These are phyloP conservation scores for Eulithis prunata DNA, from an alignment of 2,888 invertebrate genomes.

Conservation along the genomic window DNA sequence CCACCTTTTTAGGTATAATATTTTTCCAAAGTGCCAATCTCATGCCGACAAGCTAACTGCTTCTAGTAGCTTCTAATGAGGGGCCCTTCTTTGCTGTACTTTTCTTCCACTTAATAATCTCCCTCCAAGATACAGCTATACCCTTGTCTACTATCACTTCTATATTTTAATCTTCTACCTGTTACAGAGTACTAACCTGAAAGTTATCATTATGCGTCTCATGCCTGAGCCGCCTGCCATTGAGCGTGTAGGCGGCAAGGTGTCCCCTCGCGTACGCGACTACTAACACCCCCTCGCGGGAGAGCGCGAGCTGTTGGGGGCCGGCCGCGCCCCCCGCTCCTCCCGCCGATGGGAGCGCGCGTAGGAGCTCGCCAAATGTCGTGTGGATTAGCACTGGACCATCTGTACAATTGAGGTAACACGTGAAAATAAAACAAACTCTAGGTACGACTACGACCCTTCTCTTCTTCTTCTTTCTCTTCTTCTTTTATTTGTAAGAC, in stretches of 20 bases:
- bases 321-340: conserved; percentile 71
- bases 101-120: too few relatives aligned
- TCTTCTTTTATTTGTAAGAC: too few relatives aligned
- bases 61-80: too few relatives aligned
- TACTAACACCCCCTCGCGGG: conserved; percentile 97
- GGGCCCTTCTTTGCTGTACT: too few relatives aligned
- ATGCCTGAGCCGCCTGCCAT: conserved; percentile 94
- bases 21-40: too few relatives aligned
- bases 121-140: too few relatives aligned
- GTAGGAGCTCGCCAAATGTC: conserved; percentile 97
- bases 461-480: too few relatives aligned
- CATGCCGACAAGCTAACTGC: too few relatives aligned
- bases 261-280: conserved; percentile 97
- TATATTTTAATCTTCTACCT: too few relatives aligned
- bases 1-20: conserved; percentile 50
- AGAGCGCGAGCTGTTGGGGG: conserved; percentile 96
- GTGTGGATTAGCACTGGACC: conserved; percentile 99
- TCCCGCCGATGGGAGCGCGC: conserved; percentile 87
- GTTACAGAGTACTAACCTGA: conserved; percentile 85
- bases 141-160: too few relatives aligned
- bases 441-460: too few relatives aligned
- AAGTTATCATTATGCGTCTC: conserved; percentile 97
- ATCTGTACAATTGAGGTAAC: conserved; percentile 87
- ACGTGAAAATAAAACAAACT: too few relatives aligned
- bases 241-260: conserved; percentile 97